These are phyloP conservation scores for Aix galericulata DNA, from an alignment of 2,113 vertebrate genomes.

Conservation along the genomic window DNA sequence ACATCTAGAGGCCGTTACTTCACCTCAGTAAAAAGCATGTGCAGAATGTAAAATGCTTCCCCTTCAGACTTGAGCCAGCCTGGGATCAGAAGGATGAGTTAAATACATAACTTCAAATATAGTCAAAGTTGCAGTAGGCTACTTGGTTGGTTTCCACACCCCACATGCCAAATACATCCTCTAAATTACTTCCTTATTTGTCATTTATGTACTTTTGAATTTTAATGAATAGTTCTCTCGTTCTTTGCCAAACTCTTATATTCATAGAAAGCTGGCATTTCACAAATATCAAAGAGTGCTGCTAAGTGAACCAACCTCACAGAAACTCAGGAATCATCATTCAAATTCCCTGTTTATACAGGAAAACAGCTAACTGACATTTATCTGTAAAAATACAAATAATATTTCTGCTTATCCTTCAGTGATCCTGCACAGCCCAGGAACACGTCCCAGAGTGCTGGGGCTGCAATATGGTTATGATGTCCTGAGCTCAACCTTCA, in stretches of 20 bases:
- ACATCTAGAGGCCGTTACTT: background rate
- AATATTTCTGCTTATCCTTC: constrained; percentile 37
- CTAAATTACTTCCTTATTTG: constrained; percentile 76
- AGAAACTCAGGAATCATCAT: constrained; percentile 66
- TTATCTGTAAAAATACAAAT: constrained; percentile 62
- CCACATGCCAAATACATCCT: constrained; percentile 69
- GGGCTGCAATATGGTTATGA: background rate
- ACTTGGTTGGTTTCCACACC: constrained; percentile 67
- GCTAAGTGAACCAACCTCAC: constrained; percentile 67
- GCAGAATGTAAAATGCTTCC: background rate
- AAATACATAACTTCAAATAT: constrained; percentile 59
- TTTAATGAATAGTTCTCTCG: constrained; percentile 73
- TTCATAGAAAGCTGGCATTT: constrained; percentile 79
- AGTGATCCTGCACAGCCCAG: background rate
- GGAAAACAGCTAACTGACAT: constrained; percentile 62
- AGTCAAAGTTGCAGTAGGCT: constrained; percentile 68
- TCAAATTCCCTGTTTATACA: constrained; percentile 58
- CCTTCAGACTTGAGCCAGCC: background rate
- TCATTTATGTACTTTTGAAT: constrained; percentile 75
- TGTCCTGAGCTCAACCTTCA: constrained; percentile 30
- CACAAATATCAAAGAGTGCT: constrained; percentile 74
- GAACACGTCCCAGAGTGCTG: background rate
- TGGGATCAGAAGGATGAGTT: constrained; percentile 51
- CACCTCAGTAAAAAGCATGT: background rate
- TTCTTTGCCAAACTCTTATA: constrained; percentile 74